Evolutionary conservation across 2,113 vertebrate genomes (phyloP).

Genomic region (Grammomys surdaster): DNA sequence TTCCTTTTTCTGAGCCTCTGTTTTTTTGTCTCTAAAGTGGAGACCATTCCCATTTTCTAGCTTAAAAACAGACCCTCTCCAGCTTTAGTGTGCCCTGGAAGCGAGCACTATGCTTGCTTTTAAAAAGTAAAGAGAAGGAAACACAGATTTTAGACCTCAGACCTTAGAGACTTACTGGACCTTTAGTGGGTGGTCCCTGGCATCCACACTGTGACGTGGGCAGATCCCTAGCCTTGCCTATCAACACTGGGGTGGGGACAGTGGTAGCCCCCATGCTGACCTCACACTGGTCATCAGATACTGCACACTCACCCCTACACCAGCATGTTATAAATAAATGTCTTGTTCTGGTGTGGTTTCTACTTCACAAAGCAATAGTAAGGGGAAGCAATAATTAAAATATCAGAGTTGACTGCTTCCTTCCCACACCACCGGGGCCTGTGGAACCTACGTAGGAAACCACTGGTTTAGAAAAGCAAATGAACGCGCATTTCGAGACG

Average conservation of each 20-base stretch:
- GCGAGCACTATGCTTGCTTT: neutral
- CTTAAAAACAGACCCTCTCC: neutral
- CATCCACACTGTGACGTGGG: neutral
- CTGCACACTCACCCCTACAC: neutral
- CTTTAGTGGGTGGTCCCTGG: neutral
- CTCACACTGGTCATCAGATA: neutral
- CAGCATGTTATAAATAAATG: neutral
- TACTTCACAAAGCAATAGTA: neutral
- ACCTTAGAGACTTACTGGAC: neutral
- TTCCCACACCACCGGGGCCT: neutral
- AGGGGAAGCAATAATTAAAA: neutral
- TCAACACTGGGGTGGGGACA: neutral
- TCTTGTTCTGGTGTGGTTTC: neutral
- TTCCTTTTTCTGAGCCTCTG: neutral
- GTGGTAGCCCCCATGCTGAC: neutral
- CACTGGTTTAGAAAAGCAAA: conserved; percentile 20
- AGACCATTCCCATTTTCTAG: neutral
- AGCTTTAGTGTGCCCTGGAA: neutral
- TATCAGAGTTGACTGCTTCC: neutral
- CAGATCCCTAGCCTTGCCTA: neutral
- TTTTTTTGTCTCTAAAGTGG: conserved; percentile 10
- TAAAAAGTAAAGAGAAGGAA: neutral
- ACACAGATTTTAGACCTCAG: neutral
- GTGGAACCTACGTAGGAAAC: neutral
- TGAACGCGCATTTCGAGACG: neutral